These are phyloP conservation scores for Heliconius nattereri DNA, from an alignment of 1,140 invertebrate genomes.

Conservation along the genomic window DNA sequence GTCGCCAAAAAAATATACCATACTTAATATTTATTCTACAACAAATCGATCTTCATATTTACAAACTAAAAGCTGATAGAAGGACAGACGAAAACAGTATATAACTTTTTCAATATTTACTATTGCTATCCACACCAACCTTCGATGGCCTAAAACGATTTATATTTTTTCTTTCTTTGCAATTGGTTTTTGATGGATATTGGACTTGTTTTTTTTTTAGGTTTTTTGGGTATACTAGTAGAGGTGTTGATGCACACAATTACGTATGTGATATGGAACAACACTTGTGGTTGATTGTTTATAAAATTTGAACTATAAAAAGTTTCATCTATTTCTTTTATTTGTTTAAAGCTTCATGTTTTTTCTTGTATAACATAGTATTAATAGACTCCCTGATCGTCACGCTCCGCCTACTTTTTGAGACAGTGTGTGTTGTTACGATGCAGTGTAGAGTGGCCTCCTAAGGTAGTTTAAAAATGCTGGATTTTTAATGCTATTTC, in stretches of 20 bases:
- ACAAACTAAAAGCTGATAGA: background rate
- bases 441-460: too few relatives aligned
- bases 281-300: background rate
- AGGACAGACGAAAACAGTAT: constrained; percentile 1
- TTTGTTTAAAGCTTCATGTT: too few relatives aligned
- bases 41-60: background rate
- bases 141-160: background rate
- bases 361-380: too few relatives aligned
- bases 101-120: constrained; percentile 12
- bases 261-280: background rate
- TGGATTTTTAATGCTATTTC: too few relatives aligned
- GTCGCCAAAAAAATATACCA: background rate
- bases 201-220: background rate
- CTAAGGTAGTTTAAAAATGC: too few relatives aligned
- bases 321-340: too few relatives aligned
- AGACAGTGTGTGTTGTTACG: too few relatives aligned
- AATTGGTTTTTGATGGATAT: constrained; percentile 13
- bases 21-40: background rate
- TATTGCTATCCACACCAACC: background rate
- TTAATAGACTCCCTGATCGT: too few relatives aligned
- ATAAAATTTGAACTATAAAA: too few relatives aligned
- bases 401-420: too few relatives aligned
- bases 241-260: background rate
- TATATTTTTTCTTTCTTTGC: constrained; percentile 7
- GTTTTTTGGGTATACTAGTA: background rate